A percentile compares a stretch with the other conserved stretches of the same genome.
phyloP scores from a whole-genome alignment of 2,888 invertebrate genomes.

The Ametastegia equiseti region DNA sequence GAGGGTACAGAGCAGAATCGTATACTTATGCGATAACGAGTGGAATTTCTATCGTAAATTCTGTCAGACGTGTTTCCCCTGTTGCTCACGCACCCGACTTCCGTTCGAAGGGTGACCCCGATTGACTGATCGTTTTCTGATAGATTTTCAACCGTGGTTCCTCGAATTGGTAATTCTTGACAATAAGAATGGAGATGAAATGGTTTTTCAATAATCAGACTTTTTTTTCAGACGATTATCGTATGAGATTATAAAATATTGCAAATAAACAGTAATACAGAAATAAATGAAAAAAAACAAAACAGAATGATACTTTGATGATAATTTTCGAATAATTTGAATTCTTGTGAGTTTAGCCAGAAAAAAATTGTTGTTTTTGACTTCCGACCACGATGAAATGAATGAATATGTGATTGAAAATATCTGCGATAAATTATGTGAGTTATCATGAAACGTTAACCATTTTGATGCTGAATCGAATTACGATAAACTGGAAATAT shows the following conservation, averaged over 20 bases:
- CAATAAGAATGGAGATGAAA: neutral
- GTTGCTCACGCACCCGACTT: constrained; percentile 38
- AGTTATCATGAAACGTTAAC: neutral
- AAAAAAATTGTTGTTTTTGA: neutral
- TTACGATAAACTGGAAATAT: neutral
- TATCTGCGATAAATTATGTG: neutral
- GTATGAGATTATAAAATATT: too few relatives aligned
- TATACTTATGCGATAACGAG: constrained; percentile 5
- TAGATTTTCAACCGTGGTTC: neutral
- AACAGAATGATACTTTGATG: neutral
- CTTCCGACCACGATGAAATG: constrained; percentile 40
- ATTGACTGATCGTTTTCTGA: constrained; percentile 14
- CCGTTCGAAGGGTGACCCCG: neutral
- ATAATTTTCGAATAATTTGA: neutral
- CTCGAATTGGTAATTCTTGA: neutral
- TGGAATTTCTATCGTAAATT: neutral
- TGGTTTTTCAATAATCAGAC: neutral
- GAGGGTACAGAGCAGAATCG: neutral
- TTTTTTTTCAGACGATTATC: too few relatives aligned
- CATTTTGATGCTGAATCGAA: neutral
- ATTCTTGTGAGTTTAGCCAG: neutral
- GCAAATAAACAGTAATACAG: neutral
- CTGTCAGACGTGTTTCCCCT: constrained; percentile 29
- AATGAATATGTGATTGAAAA: neutral
- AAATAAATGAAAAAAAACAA: neutral